Conservation (phyloP, 2,113 vertebrate genomes). For the Todiramphus saurophagus region DNA sequence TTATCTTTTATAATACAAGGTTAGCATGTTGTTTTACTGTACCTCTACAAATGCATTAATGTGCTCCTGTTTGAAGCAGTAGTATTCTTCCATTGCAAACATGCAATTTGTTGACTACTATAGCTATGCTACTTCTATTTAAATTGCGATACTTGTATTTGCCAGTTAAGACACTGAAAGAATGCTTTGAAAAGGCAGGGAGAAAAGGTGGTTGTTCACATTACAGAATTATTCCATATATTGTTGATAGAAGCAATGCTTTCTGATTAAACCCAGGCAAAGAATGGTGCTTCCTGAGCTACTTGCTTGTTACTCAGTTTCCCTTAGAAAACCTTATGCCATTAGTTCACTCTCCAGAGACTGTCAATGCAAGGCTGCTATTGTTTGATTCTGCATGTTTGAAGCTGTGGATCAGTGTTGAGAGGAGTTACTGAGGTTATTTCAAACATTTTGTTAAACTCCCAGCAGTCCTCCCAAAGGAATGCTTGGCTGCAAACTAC, state of each 20-base stretch:
- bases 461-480: slow-evolving; percentile 53
- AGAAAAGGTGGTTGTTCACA: not conserved
- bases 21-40: not conserved
- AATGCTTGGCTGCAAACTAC: slow-evolving; percentile 72
- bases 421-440: slow-evolving; percentile 69
- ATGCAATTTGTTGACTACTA: not conserved
- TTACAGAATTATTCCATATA: not conserved
- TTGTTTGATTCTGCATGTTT: slow-evolving; percentile 27
- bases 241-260: not conserved
- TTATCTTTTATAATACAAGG: not conserved
- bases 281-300: not conserved
- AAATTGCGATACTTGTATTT: not conserved
- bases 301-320: slow-evolving; percentile 2
- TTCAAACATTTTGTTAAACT: slow-evolving; percentile 80
- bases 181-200: not conserved
- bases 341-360: not conserved
- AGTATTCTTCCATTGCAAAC: not conserved
- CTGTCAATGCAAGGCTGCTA: not conserved
- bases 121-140: not conserved
- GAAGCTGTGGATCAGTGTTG: slow-evolving; percentile 69
- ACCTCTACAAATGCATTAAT: not conserved
- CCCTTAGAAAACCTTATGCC: not conserved
- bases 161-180: not conserved
- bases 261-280: slow-evolving; percentile 57
- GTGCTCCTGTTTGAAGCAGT: not conserved